Evolutionary conservation across 2,797 vertebrate genomes (phyloP), one percentile per base, ranked within the genome.

Genomic region (Anabacerthia variegaticeps): DNA sequence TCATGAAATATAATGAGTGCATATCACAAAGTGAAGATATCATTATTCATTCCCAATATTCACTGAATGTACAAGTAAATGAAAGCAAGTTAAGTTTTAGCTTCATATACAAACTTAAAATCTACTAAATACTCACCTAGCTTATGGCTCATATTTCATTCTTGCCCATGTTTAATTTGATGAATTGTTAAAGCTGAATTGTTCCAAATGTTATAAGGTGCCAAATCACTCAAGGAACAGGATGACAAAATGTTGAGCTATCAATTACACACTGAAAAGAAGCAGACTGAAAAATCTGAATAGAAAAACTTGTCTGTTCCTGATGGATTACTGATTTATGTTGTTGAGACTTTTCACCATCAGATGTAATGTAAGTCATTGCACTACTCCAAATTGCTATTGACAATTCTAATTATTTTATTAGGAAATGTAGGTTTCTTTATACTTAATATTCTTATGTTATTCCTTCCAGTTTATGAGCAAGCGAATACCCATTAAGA

Each of bases 1-100:
- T 96, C 56, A 77, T 49, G 51, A 93, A 95, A 91, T 43, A 85
- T 84, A 92, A 88, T 76, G 37, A 94, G 13, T 22, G 43, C 48
- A 77, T 93, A 95, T 93, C 62, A 84, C 24, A 82, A 93, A 78
- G 37, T 67, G 79, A 94, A 62, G 17, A 89, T 28, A 66, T 51
- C 51, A 36, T 94, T 86, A 82, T 15, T 88, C 23, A 66, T 67
- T 79, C 51, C 72, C 48, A 63, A 7, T 84, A 62, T 66, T 75
- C 36, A 54, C 24, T 85, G 61, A 82, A 68, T n/a, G 32, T 61
- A 28, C n/a, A 92, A 75, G 43, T 61, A 88, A 93, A 87, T 71
- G 39, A 93, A 94, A 62, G 12, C 63, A 95, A 91, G 37, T 46
- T 54, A 78, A 73, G 12, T 79, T 58, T 73, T 73, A 78, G 9